These are phyloP conservation scores for Odiellus spinosus DNA, from an alignment of 2,888 invertebrate species.

Conservation along the genomic window DNA sequence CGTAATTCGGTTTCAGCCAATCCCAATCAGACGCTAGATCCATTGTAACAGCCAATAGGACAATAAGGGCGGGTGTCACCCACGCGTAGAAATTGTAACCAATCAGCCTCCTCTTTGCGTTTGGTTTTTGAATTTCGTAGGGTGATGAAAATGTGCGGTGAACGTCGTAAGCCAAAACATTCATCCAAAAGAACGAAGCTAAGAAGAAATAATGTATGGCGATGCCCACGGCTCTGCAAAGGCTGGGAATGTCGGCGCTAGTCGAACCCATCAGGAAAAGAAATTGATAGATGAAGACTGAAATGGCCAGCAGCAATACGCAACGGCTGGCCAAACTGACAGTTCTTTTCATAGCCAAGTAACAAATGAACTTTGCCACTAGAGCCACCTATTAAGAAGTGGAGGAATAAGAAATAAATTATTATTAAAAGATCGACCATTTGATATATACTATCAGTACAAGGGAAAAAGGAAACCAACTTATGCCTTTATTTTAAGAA, in stretches of 20 bases:
- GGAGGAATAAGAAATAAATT: too few species aligned
- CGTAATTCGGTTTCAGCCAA: slow-evolving; percentile 22
- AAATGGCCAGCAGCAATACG: slow-evolving; percentile 22
- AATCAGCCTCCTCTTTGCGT: neutral
- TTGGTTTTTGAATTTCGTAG: neutral
- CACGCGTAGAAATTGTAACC: slow-evolving; percentile 9
- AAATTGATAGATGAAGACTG: slow-evolving; percentile 24
- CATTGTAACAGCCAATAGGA: neutral
- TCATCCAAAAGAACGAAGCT: slow-evolving; percentile 28
- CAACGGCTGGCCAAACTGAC: too few species aligned
- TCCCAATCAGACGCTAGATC: neutral
- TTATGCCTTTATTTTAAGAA: too few species aligned
- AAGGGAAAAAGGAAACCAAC: too few species aligned
- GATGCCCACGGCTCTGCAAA: slow-evolving; percentile 20
- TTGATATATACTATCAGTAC: too few species aligned
- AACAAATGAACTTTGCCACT: too few species aligned
- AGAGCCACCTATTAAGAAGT: too few species aligned
- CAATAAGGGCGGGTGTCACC: slow-evolving; percentile 4
- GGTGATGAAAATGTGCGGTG: slow-evolving; percentile 23
- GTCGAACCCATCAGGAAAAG: slow-evolving; percentile 21
- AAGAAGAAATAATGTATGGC: slow-evolving; percentile 25
- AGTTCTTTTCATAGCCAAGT: too few species aligned
- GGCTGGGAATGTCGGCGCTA: neutral
- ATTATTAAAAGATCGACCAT: too few species aligned
- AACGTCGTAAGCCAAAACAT: slow-evolving; percentile 26